Evolutionary conservation across 2,888 invertebrate species (phyloP).

Genomic region (Meloe dianella): DNA sequence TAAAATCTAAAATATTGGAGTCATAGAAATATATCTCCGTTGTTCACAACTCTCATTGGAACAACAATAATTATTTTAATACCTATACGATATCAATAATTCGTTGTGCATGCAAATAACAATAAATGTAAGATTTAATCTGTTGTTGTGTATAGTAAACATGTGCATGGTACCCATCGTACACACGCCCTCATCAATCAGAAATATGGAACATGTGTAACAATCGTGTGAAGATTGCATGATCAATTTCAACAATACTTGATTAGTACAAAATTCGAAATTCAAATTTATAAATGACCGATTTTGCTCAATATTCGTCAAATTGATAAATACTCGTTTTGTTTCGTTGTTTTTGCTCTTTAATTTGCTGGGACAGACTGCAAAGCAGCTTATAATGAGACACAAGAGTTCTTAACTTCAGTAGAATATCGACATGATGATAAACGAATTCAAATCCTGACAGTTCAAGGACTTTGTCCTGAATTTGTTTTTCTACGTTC

Average conservation of each 20-base stretch:
- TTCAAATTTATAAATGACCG: neutral
- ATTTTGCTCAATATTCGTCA: no score
- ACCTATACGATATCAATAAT: conserved; percentile 25
- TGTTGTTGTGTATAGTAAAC: conserved; percentile 37
- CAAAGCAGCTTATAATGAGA: neutral
- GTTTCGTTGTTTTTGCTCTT: neutral
- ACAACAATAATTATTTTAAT: conserved; percentile 30
- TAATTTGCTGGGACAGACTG: neutral
- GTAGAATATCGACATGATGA: conserved; percentile 18
- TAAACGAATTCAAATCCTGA: conserved; percentile 18
- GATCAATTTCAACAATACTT: conserved; percentile 21
- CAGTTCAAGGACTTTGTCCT: conserved; percentile 19
- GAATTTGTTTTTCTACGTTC: neutral
- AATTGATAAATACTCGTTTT: neutral
- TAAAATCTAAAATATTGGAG: neutral
- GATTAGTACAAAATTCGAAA: neutral
- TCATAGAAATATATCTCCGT: neutral
- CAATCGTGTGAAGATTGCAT: conserved; percentile 43
- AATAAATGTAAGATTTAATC: conserved; percentile 43
- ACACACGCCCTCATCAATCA: conserved; percentile 49
- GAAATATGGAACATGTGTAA: conserved; percentile 51
- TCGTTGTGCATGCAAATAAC: conserved; percentile 39
- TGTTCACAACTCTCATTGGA: neutral
- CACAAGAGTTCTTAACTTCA: conserved; percentile 6
- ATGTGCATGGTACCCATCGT: conserved; percentile 49